A percentile compares a stretch with the other conserved stretches of the same genome.
These are phyloP conservation scores for Cephus spinipes DNA, from an alignment of 2,888 invertebrate species.

Conservation along the genomic window DNA sequence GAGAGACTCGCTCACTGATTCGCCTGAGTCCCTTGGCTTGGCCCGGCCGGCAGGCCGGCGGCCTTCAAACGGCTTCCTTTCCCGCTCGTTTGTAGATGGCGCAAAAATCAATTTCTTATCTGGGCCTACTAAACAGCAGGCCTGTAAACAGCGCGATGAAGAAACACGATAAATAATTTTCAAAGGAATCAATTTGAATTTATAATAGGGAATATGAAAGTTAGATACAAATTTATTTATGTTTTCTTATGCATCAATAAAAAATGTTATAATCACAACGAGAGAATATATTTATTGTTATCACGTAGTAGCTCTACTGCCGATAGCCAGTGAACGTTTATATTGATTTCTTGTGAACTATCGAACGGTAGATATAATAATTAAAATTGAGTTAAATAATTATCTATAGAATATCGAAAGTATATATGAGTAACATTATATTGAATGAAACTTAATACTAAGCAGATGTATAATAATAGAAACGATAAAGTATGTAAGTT, in stretches of 20 bases:
- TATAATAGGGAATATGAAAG: neutral
- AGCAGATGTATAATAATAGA: neutral
- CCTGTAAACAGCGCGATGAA: neutral
- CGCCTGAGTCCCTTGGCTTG: slow-evolving; percentile 37
- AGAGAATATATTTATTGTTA: neutral
- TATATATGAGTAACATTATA: neutral
- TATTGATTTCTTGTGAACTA: neutral
- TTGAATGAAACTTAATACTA: neutral
- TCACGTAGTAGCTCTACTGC: neutral
- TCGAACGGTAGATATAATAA: neutral
- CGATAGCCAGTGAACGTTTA: neutral
- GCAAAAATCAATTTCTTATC: slow-evolving; percentile 25
- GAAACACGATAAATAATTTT: neutral
- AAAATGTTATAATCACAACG: neutral
- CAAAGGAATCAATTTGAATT: neutral
- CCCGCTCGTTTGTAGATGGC: slow-evolving; percentile 63
- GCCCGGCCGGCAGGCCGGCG: slow-evolving; percentile 49
- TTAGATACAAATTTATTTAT: neutral
- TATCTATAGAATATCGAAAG: neutral
- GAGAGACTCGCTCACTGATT: slow-evolving; percentile 44
- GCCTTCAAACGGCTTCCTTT: slow-evolving; percentile 63
- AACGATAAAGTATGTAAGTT: neutral
- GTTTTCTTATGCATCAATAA: neutral
- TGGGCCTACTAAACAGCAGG: neutral
- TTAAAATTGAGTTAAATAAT: neutral